These are phyloP conservation scores for Steatornis caripensis DNA, from an alignment of 2,113 vertebrate genomes.

Conservation along the genomic window DNA sequence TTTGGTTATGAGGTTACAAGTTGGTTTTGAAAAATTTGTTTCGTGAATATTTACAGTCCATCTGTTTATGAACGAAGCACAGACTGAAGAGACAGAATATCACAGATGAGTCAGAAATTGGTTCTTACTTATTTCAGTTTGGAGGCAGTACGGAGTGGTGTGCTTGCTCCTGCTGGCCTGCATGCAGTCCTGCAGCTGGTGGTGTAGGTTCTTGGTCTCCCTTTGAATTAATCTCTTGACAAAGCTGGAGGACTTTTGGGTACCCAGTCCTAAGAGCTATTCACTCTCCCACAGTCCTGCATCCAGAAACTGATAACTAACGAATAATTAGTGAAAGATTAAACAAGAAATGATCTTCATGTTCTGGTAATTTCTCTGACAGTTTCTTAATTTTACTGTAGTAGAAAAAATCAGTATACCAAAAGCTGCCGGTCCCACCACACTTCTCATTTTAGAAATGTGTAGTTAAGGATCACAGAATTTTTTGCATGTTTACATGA, in stretches of 20 bases:
- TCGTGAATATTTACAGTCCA: neutral
- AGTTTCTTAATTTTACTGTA: neutral
- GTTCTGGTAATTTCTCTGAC: neutral
- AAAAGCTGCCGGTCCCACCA: neutral
- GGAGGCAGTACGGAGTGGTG: neutral
- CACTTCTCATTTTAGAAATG: neutral
- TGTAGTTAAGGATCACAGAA: neutral
- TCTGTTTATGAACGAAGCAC: neutral
- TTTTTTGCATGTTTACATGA: neutral
- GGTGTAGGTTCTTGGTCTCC: neutral
- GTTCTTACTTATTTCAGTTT: neutral
- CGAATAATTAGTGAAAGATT: neutral
- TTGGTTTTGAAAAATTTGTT: neutral
- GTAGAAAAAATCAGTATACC: neutral
- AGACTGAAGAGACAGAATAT: neutral
- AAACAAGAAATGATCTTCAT: neutral
- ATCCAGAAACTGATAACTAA: neutral
- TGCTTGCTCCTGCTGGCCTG: neutral
- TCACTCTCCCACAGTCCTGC: neutral
- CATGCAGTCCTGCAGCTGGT: neutral
- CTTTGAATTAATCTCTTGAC: neutral
- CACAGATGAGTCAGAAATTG: neutral
- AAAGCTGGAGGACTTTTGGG: neutral
- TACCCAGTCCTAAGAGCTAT: neutral
- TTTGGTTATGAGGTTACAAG: neutral